A percentile compares a stretch with the other conserved stretches of the same genome.
phyloP scores from a whole-genome alignment of 2,888 invertebrate species.

The Diarsia dahlii region DNA sequence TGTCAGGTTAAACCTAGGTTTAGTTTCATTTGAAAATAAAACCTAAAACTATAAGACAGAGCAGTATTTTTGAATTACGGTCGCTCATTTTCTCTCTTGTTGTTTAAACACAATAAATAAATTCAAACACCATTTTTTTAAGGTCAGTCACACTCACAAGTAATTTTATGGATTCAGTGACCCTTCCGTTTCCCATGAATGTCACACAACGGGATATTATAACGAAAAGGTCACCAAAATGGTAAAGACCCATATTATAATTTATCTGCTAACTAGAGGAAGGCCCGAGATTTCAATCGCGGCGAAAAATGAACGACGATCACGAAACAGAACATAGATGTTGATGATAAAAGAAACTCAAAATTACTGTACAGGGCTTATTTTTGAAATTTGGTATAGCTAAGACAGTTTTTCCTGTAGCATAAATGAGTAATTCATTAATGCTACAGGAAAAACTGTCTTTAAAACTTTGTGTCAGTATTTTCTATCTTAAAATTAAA shows the following conservation, averaged over 20 bases:
- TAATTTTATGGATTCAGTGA: constrained; percentile 20
- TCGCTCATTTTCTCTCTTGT: background rate
- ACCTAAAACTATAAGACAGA: background rate
- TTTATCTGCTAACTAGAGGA: constrained; percentile 40
- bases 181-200: constrained; percentile 39
- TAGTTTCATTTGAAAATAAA: background rate
- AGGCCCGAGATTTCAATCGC: constrained; percentile 43
- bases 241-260: constrained; percentile 34
- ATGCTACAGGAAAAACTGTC: background rate
- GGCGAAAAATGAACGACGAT: constrained; percentile 24
- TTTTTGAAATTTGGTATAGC: background rate
- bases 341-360: background rate
- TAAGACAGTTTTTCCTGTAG: no score
- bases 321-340: background rate
- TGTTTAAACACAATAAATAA: background rate
- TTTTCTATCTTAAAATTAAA: background rate
- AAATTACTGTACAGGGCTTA: background rate
- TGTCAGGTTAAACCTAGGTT: background rate
- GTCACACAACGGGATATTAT: constrained; percentile 50
- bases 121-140: constrained; percentile 8
- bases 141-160: background rate
- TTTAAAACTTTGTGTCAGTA: background rate
- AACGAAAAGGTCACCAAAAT: constrained; percentile 48
- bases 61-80: background rate
- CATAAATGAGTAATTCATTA: background rate